A percentile compares a stretch with the other conserved stretches of the same genome.
Conservation (phyloP, 1,140 invertebrate species). For the Teleopsis dalmanni region DNA sequence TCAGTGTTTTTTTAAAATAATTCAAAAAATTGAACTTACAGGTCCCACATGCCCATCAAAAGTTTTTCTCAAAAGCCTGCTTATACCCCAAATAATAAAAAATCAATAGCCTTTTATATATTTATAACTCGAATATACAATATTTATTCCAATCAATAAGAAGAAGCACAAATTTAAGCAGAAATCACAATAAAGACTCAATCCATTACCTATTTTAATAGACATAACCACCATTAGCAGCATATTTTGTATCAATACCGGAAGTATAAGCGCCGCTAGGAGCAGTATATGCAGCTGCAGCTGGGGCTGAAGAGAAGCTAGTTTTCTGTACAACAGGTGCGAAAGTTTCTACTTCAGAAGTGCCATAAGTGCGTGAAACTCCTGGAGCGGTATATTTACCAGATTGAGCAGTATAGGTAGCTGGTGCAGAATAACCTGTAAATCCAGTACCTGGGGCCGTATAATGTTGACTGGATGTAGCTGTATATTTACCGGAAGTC, state of each 20-base stretch:
- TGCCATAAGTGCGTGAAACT: conserved; percentile 7
- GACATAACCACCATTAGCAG: conserved; percentile 31
- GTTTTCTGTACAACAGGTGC: background rate
- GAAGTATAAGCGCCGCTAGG: conserved; percentile 17
- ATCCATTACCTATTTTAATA: conserved; percentile 26
- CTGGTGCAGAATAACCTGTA: background rate
- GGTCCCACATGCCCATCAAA: too few relatives aligned
- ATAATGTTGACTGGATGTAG: too few relatives aligned
- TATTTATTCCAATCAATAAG: too few relatives aligned
- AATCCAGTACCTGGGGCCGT: too few relatives aligned
- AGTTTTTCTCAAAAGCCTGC: too few relatives aligned
- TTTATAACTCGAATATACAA: too few relatives aligned
- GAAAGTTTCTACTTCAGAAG: background rate
- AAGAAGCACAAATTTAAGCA: background rate
- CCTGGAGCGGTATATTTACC: background rate
- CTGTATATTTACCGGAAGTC: too few relatives aligned
- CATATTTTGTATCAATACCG: conserved; percentile 33
- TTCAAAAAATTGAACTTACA: too few relatives aligned
- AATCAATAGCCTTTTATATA: too few relatives aligned
- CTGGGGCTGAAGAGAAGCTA: conserved; percentile 3
- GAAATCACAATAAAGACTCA: background rate
- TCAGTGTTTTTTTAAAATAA: too few relatives aligned
- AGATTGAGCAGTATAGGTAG: background rate
- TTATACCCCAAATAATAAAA: too few relatives aligned
- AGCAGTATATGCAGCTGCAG: conserved; percentile 9